Percentiles rank a stretch among this genome's conserved stretches.
phyloP scores from a whole-genome alignment of 2,888 invertebrate genomes.

The Lepidocyrtinus sp. region DNA sequence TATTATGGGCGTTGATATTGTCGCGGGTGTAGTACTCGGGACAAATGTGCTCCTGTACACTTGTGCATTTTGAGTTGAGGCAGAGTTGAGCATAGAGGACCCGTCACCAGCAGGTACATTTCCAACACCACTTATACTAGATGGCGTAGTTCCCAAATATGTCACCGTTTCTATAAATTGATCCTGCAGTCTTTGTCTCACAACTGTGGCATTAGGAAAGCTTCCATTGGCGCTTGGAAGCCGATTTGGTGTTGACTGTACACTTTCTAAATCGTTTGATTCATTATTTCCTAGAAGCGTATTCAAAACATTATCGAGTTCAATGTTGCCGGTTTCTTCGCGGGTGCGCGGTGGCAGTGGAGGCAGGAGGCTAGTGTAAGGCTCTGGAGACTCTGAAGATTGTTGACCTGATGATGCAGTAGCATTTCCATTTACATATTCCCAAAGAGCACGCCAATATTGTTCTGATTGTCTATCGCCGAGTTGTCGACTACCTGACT shows the following conservation, averaged over 20 bases:
- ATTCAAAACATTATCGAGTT: neutral
- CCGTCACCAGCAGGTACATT: too few relatives aligned
- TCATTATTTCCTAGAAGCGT: neutral
- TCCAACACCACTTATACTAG: neutral
- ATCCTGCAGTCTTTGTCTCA: conserved; percentile 9
- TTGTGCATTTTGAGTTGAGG: conserved; percentile 9
- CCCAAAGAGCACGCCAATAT: conserved; percentile 47
- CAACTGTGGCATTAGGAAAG: neutral
- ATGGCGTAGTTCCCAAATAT: neutral
- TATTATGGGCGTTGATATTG: neutral
- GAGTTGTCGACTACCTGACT: too few relatives aligned
- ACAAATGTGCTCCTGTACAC: conserved; percentile 7
- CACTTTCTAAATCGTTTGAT: conserved; percentile 41
- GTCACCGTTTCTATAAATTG: neutral
- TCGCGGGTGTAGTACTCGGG: neutral
- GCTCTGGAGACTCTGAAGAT: conserved; percentile 17
- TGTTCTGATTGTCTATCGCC: too few relatives aligned
- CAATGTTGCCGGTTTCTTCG: conserved; percentile 4
- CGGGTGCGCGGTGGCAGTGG: conserved; percentile 26
- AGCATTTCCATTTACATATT: conserved; percentile 31
- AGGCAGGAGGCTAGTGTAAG: conserved; percentile 26
- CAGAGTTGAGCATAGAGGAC: neutral
- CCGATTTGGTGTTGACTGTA: conserved; percentile 21
- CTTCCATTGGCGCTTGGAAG: neutral
- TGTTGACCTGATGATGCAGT: conserved; percentile 1